Percentiles rank a stretch among this genome's conserved stretches.
Conservation (phyloP, 2,888 invertebrate species). For the Odontothrips loti region DNA sequence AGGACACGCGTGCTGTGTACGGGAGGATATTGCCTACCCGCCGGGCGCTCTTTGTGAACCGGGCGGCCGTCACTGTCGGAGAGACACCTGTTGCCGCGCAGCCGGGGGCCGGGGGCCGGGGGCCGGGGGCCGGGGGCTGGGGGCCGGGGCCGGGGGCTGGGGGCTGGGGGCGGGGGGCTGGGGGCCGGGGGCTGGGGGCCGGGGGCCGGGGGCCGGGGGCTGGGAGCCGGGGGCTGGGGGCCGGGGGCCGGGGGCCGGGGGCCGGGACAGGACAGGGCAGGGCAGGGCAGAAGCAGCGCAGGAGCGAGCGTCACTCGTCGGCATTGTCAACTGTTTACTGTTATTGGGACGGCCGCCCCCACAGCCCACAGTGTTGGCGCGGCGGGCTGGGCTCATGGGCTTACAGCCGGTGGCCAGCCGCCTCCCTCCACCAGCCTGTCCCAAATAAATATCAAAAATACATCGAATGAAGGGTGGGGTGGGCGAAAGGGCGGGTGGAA, state of each 20-base stretch:
- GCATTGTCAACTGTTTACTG: too few relatives aligned
- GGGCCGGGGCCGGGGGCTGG: background rate
- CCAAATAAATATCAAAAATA: constrained; percentile 11
- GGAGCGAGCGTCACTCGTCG: background rate
- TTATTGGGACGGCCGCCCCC: too few relatives aligned
- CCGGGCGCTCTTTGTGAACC: too few relatives aligned
- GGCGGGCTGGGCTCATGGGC: too few relatives aligned
- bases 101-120: background rate
- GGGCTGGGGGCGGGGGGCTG: background rate
- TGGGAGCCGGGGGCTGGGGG: background rate
- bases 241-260: background rate
- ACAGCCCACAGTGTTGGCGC: too few relatives aligned
- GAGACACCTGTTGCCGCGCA: background rate
- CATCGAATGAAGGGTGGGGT: background rate
- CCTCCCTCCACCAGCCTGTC: background rate
- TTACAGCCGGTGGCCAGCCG: too few relatives aligned
- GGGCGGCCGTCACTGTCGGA: background rate
- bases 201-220: too few relatives aligned
- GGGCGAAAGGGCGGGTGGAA: background rate
- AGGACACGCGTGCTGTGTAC: too few relatives aligned
- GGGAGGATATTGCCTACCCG: too few relatives aligned
- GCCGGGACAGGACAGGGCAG: background rate
- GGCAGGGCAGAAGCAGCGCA: background rate
- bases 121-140: background rate
- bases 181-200: background rate